Base-by-base conservation (phyloP, 2,888 invertebrate species). In the Mythimna lalbum region DNA sequence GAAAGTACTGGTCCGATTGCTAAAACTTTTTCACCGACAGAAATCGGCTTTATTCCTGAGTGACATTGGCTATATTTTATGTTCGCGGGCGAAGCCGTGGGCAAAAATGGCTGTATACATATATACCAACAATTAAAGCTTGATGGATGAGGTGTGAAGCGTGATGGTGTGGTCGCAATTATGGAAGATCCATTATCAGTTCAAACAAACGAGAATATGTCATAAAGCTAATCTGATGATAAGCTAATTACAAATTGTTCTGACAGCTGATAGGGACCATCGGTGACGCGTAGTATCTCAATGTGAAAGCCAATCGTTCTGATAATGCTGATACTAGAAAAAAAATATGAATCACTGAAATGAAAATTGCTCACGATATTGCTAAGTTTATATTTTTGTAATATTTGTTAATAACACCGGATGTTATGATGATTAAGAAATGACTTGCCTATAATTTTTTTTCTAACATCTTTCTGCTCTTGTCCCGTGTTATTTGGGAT, bases 271-370 rank as follows among this genome's bases (percentile, higher is more conserved):
- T 59, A 53, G 19, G 17, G 19, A 43, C 56, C 62, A 50, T 21
- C 31, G 63, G 19, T 59, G 17, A 59, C 43, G 21, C 19, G 3
- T 31, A 1, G 6, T 64, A 21, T 36, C 57, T 65, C 31, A 47
- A 27, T 23, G 19, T 12, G 21, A 64, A 39, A 47, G 5, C 19
- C 6, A 27, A 65, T 52, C 33, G 1, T 0, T 3, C 14, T 17
- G 66, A 55, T 67, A 59, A 0, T 36, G 14, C 43, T 2, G 33
- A 52, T 36, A 50, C 39, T 6, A 43, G 53, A 17, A 57, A n/a
- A 49, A 19, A 50, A 47, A 59, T 3, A 52, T 72, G 66, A 72
- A 56, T 71, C 73, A 73, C 31, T 2, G 14, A 53, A 55, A 55
- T 36, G 31, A 43, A 47, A 64, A 63, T 73, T 56, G 49, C 6